Percentiles rank a stretch among this genome's conserved stretches.
These are phyloP conservation scores for Philhelius pedissequus DNA, from an alignment of 2,888 invertebrate genomes.

Conservation along the genomic window DNA sequence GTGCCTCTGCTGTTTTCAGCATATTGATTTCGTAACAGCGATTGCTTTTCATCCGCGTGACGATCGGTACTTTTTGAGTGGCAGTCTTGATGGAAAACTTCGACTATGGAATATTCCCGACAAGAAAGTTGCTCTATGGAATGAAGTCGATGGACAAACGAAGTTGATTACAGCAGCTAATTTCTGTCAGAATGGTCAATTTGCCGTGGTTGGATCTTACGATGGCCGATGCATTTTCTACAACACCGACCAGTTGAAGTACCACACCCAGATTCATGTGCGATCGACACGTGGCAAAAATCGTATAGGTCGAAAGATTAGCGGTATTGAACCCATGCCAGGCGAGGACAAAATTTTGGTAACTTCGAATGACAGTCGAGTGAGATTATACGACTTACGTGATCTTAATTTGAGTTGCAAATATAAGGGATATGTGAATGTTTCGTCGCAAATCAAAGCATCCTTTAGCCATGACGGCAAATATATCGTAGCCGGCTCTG, in stretches of 20 bases:
- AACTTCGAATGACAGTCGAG: conserved; percentile 98
- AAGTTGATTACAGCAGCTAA: conserved; percentile 98
- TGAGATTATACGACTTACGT: conserved; percentile 95
- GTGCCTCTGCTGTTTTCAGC: conserved; percentile 99
- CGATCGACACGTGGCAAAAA: conserved; percentile 97
- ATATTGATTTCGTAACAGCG: conserved; percentile 99
- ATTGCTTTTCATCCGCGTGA: conserved; percentile 98
- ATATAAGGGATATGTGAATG: conserved; percentile 95
- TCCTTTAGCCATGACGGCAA: conserved; percentile 98
- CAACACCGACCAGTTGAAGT: conserved; percentile 98
- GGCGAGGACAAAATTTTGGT: conserved; percentile 97
- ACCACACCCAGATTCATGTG: conserved; percentile 98
- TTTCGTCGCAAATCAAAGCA: conserved; percentile 98
- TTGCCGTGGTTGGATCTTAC: conserved; percentile 98
- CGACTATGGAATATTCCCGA: conserved; percentile 99
- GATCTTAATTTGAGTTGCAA: conserved; percentile 97
- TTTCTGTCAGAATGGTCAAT: conserved; percentile 98
- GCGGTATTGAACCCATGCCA: conserved; percentile 98
- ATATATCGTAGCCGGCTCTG: conserved; percentile 97
- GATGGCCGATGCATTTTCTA: conserved; percentile 99
- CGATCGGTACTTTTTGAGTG: conserved; percentile 94
- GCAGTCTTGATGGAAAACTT: conserved; percentile 97
- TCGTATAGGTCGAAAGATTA: conserved; percentile 95
- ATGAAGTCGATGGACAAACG: conserved; percentile 95
- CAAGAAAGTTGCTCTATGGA: conserved; percentile 99